These are phyloP conservation scores for Malthinus flaveolus DNA, from an alignment of 2,888 invertebrate species.

Conservation along the genomic window DNA sequence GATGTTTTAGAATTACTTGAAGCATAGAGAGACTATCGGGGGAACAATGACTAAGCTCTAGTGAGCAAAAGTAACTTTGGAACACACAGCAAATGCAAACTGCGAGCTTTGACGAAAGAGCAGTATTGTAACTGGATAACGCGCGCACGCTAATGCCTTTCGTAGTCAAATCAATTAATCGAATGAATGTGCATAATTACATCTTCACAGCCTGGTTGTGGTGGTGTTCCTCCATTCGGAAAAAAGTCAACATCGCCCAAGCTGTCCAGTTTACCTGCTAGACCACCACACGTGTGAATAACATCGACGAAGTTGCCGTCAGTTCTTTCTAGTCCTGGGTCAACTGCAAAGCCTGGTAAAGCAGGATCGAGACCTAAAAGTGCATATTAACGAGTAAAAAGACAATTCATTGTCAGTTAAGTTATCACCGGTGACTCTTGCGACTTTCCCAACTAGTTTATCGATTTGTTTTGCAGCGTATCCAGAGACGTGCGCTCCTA, in stretches of 20 bases:
- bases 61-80: no score
- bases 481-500: slow-evolving; percentile 61
- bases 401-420: no score
- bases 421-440: slow-evolving; percentile 41
- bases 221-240: slow-evolving; percentile 59
- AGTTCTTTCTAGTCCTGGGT: slow-evolving; percentile 58
- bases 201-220: slow-evolving; percentile 16
- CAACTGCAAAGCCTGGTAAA: slow-evolving; percentile 61
- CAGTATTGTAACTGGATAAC: no score
- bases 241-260: slow-evolving; percentile 68
- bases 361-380: slow-evolving; percentile 64
- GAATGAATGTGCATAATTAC: no score
- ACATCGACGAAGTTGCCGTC: slow-evolving; percentile 88
- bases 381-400: not conserved
- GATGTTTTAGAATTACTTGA: no score
- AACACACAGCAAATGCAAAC: no score
- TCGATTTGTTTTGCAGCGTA: slow-evolving; percentile 44
- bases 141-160: no score
- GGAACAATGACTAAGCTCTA: no score
- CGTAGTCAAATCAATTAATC: no score
- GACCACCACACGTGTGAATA: slow-evolving; percentile 81
- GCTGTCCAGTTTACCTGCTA: slow-evolving; percentile 62
- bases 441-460: slow-evolving; percentile 32
- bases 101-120: no score
- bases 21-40: no score